These are phyloP conservation scores for Myiozetetes cayanensis DNA, from an alignment of 2,113 vertebrate genomes.

Conservation along the genomic window DNA sequence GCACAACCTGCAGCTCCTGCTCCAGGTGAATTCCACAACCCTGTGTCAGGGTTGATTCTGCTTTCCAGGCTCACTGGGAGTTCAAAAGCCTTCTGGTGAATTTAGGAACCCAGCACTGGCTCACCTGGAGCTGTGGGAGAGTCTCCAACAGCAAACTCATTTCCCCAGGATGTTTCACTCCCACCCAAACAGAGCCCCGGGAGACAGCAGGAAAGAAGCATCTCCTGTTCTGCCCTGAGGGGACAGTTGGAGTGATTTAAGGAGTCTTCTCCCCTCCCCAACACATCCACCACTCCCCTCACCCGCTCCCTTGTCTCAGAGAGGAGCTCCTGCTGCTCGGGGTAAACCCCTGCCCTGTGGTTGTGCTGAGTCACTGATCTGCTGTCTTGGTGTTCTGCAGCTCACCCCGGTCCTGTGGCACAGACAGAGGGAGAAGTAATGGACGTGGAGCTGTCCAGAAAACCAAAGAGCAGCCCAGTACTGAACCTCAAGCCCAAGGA, in stretches of 20 bases:
- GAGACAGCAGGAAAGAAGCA: not conserved
- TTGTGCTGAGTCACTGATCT: rapidly evolving
- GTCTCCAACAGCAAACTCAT: not conserved
- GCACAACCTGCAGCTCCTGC: no score
- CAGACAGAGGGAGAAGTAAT: not conserved
- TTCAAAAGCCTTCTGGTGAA: no score
- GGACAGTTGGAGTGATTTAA: no score
- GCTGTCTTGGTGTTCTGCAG: not conserved
- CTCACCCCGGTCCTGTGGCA: not conserved
- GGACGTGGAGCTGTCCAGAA: not conserved
- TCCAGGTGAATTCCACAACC: no score
- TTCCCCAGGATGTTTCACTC: not conserved
- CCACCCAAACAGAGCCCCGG: not conserved
- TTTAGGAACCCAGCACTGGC: not conserved
- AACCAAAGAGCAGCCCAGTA: not conserved
- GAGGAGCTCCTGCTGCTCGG: not conserved
- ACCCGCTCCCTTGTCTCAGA: rapidly evolving
- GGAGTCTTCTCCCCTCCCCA: not conserved
- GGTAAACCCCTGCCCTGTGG: not conserved
- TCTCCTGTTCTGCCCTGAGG: not conserved
- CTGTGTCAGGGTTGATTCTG: no score
- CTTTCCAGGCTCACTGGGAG: no score
- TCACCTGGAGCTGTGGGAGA: not conserved
- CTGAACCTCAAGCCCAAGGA: not conserved
- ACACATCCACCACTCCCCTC: no score